Conservation (phyloP, 2,797 vertebrate genomes). For the Etheostoma perlongum region DNA sequence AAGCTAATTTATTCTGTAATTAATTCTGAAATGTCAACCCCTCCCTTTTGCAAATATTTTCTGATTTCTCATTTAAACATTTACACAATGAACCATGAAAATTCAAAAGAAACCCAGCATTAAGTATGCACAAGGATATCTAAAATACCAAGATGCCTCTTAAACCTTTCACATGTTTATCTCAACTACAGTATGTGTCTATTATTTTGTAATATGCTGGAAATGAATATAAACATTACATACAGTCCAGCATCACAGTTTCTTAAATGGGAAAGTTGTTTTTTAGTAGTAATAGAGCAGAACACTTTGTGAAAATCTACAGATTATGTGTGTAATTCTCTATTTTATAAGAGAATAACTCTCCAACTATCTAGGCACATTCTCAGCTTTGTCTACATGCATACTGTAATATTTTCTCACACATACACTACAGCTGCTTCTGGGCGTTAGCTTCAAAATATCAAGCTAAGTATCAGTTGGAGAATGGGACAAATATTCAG, state of each 20-base stretch:
- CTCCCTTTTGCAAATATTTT: conserved; percentile 63
- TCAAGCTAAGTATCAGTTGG: conserved; percentile 25
- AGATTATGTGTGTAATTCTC: not conserved
- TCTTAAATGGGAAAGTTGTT: not conserved
- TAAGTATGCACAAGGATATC: conserved; percentile 11
- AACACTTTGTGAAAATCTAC: not conserved
- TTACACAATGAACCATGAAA: conserved; percentile 46
- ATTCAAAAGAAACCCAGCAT: conserved; percentile 3
- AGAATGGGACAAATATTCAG: conserved; percentile 38
- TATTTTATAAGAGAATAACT: conserved; percentile 4
- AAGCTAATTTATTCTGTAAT: conserved; percentile 79
- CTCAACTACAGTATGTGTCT: not conserved
- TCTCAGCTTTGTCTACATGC: conserved; percentile 15
- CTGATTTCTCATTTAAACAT: conserved; percentile 54
- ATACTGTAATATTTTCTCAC: conserved; percentile 13
- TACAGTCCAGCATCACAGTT: not conserved
- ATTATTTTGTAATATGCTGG: conserved; percentile 5
- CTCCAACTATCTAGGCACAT: not conserved
- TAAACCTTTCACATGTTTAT: conserved; percentile 23
- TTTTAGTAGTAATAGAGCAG: not conserved
- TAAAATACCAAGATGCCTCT: conserved; percentile 15
- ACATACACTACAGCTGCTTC: conserved; percentile 20
- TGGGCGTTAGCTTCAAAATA: conserved; percentile 35
- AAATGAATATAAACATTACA: not conserved
- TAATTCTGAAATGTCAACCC: conserved; percentile 77